These are phyloP conservation scores for Acromyrmex charruanus DNA, from an alignment of 1,140 invertebrate genomes.

Conservation along the genomic window DNA sequence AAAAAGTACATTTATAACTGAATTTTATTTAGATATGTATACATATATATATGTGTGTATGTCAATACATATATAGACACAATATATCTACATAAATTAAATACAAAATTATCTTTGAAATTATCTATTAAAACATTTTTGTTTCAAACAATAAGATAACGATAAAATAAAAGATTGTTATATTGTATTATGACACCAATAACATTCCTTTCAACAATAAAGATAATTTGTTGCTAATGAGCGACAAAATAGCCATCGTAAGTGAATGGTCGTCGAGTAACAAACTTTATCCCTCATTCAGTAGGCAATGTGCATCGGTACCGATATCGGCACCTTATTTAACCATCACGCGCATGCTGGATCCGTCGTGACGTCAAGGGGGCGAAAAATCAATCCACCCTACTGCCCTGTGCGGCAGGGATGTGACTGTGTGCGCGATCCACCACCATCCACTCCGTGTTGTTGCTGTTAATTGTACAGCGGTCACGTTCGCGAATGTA, in stretches of 20 bases:
- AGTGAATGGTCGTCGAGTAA: not conserved
- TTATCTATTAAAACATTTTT: not conserved
- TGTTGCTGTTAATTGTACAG: constrained; percentile 27
- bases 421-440: constrained; percentile 20
- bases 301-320: not conserved
- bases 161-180: not conserved
- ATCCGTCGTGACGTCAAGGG: constrained; percentile 77
- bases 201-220: not conserved
- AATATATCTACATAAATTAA: too few species aligned
- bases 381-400: constrained; percentile 81
- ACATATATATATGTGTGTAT: not conserved
- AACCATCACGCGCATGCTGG: constrained; percentile 76
- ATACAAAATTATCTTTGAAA: not conserved
- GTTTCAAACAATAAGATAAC: not conserved
- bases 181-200: not conserved
- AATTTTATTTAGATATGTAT: not conserved
- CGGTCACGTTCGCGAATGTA: constrained; percentile 19
- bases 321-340: constrained; percentile 30
- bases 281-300: constrained; percentile 3
- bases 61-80: too few species aligned
- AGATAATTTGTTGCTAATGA: not conserved
- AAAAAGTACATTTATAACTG: not conserved
- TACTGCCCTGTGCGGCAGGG: constrained; percentile 63
- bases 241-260: not conserved
- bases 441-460: not conserved